Percentiles rank a stretch among this genome's conserved stretches.
phyloP scores from a whole-genome alignment of 2,888 invertebrate genomes.

The Ichneumoninae sp. region DNA sequence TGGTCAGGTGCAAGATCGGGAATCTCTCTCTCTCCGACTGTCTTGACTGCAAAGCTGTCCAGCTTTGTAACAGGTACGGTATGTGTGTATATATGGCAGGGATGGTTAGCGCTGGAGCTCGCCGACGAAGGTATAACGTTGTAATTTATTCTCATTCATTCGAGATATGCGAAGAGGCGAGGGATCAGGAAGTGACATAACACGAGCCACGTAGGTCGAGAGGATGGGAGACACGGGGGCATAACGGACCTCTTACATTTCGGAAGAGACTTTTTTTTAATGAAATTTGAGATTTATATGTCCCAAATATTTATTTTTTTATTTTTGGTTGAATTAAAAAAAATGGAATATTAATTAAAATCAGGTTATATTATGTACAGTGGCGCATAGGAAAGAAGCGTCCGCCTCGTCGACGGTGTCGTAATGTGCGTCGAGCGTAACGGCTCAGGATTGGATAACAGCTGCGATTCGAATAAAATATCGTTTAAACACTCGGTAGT shows the following conservation, averaged over 20 bases:
- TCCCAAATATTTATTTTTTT: too few species aligned
- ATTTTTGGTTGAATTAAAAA: background rate
- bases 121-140: constrained; percentile 29
- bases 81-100: background rate
- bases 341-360: background rate
- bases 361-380: background rate
- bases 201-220: background rate
- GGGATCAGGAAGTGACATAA: constrained; percentile 49
- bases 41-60: constrained; percentile 17
- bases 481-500: constrained; percentile 73
- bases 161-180: constrained; percentile 28
- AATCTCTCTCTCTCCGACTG: constrained; percentile 29
- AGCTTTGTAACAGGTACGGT: constrained; percentile 1
- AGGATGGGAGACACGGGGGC: background rate
- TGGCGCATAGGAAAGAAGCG: constrained; percentile 15
- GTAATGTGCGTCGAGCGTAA: constrained; percentile 45
- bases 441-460: constrained; percentile 55
- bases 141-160: constrained; percentile 60
- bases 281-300: too few species aligned
- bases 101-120: constrained; percentile 4
- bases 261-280: background rate
- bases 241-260: background rate
- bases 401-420: constrained; percentile 22
- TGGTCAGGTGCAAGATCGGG: constrained; percentile 70
- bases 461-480: constrained; percentile 76